These are phyloP conservation scores for Drosophila insularis DNA, from an alignment of 1,140 invertebrate genomes.

Conservation along the genomic window DNA sequence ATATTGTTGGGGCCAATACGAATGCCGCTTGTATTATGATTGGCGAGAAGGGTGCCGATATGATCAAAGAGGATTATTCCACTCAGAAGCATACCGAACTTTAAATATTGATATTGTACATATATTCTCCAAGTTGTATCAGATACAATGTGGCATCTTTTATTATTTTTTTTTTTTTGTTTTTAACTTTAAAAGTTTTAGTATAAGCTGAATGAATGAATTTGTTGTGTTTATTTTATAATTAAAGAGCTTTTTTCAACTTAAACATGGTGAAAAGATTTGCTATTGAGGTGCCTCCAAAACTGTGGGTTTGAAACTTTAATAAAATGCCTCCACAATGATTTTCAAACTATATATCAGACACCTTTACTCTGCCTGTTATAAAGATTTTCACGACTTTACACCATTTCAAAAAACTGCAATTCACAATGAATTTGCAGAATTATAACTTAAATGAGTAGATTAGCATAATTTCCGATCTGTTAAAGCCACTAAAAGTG, in stretches of 20 bases:
- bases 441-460: too few species aligned
- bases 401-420: too few species aligned
- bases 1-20: conserved; percentile 88
- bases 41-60: conserved; percentile 89
- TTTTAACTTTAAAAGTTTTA: conserved; percentile 11
- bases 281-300: background rate
- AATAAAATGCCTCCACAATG: background rate
- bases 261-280: background rate
- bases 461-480: too few species aligned
- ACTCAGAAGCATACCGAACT: conserved; percentile 61
- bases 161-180: conserved; percentile 7
- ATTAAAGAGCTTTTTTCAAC: conserved; percentile 5
- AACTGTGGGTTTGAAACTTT: conserved; percentile 23
- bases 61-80: conserved; percentile 85
- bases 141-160: background rate
- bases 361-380: background rate
- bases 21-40: conserved; percentile 91
- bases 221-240: background rate
- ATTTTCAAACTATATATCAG: background rate
- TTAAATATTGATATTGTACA: conserved; percentile 20
- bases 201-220: background rate
- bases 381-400: too few species aligned
- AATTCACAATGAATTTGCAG: too few species aligned
- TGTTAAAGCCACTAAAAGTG: too few species aligned
- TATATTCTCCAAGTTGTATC: background rate